Evolutionary conservation across 37 sponge, comb jelly and placozoan species (phyloP).

Genomic region (Diacarnus erythraeanus): DNA sequence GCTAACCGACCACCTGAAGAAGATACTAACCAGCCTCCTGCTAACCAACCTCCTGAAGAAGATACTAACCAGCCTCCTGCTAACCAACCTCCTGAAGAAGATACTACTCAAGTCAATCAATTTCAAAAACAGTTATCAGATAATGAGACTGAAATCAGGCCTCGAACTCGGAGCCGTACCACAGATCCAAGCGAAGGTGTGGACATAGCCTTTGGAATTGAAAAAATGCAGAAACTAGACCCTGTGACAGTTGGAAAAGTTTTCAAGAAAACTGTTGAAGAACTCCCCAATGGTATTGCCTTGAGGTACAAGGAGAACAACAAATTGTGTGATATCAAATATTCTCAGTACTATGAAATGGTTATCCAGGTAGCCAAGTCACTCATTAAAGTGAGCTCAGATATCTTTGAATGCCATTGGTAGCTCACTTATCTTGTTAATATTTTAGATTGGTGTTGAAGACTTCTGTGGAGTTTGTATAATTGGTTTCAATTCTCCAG

Average conservation of each 20-base stretch:
- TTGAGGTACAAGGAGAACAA: constrained; percentile 54
- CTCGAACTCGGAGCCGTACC: constrained; percentile 22
- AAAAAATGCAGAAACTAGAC: constrained; percentile 8
- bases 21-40: no score
- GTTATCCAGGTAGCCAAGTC: constrained; percentile 66
- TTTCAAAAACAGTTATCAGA: no score
- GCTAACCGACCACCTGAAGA: no score
- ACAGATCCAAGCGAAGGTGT: constrained; percentile 37
- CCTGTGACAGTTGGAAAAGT: constrained; percentile 53
- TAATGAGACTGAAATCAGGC: neutral
- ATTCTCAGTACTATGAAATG: constrained; percentile 49
- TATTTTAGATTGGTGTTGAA: constrained; percentile 74
- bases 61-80: no score
- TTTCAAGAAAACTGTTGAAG: constrained; percentile 27
- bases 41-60: no score
- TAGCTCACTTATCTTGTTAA: neutral
- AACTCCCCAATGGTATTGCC: constrained; percentile 37
- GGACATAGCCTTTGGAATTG: constrained; percentile 33
- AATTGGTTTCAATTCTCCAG: constrained; percentile 83
- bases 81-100: no score
- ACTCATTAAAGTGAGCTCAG: constrained; percentile 62
- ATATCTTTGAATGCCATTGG: neutral
- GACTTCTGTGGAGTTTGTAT: constrained; percentile 67
- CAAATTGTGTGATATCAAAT: constrained; percentile 52
- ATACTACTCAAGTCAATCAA: no score